Conservation (phyloP, 2,888 invertebrate genomes). For the Drosophila kanekoi region DNA sequence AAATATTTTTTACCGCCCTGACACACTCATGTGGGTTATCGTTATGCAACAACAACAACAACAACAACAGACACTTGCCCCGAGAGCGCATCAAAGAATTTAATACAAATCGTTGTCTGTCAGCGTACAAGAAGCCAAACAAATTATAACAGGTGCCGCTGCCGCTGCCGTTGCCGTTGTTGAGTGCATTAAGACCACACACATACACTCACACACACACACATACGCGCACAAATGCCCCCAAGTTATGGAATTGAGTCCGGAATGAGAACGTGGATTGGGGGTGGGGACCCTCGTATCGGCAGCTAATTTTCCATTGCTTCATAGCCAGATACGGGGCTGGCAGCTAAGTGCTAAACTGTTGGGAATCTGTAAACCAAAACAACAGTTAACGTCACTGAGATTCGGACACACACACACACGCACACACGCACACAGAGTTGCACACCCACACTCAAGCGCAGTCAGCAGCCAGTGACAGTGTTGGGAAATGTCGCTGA, state of each 20-base stretch:
- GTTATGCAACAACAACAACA: slow-evolving; percentile 68
- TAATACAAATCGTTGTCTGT: slow-evolving; percentile 76
- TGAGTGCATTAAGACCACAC: slow-evolving; percentile 54
- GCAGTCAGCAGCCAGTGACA: background rate
- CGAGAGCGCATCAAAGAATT: slow-evolving; percentile 61
- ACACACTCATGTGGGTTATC: slow-evolving; percentile 22
- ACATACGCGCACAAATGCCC: slow-evolving; percentile 20
- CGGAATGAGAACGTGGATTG: slow-evolving; percentile 12
- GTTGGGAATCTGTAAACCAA: slow-evolving; percentile 51
- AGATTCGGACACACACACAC: slow-evolving; percentile 29
- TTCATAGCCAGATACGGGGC: slow-evolving; percentile 21
- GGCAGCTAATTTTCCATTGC: slow-evolving; percentile 55
- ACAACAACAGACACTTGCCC: slow-evolving; percentile 42
- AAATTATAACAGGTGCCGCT: slow-evolving; percentile 77
- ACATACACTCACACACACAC: slow-evolving; percentile 17
- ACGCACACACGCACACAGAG: slow-evolving; percentile 1
- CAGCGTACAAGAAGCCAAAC: slow-evolving; percentile 78
- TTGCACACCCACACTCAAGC: background rate
- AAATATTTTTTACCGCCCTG: slow-evolving; percentile 55
- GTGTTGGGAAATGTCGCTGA: too few relatives aligned
- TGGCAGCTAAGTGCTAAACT: slow-evolving; percentile 46
- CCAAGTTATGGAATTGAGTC: slow-evolving; percentile 38
- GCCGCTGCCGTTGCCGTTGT: slow-evolving; percentile 54
- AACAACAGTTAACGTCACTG: slow-evolving; percentile 58
- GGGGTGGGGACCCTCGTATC: slow-evolving; percentile 7